Percentiles rank a stretch among this genome's conserved stretches.
These are phyloP conservation scores for Cetoscarus ocellatus DNA, from an alignment of 2,797 vertebrate genomes.

Conservation along the genomic window DNA sequence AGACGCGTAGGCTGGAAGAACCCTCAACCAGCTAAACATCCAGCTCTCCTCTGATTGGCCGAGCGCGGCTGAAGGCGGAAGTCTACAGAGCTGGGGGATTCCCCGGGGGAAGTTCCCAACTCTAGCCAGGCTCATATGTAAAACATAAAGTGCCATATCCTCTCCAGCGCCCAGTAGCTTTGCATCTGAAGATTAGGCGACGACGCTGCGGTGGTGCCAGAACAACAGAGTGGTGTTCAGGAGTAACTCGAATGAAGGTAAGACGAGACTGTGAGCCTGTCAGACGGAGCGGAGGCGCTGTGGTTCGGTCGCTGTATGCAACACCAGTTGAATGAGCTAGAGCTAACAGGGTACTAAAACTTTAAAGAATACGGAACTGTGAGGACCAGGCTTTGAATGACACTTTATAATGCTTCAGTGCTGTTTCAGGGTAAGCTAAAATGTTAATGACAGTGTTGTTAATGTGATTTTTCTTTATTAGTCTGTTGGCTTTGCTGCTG, in stretches of 20 bases:
- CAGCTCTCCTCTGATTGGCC: constrained; percentile 80
- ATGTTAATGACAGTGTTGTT: not conserved
- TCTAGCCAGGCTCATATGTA: constrained; percentile 77
- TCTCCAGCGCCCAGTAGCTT: constrained; percentile 71
- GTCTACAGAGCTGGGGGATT: constrained; percentile 85
- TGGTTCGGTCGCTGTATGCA: constrained; percentile 30
- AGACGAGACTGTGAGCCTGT: constrained; percentile 41
- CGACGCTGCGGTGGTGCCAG: constrained; percentile 69
- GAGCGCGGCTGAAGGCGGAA: constrained; percentile 80
- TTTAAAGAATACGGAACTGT: constrained; percentile 68
- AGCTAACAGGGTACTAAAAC: constrained; percentile 14
- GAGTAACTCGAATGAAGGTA: constrained; percentile 83
- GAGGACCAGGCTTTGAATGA: constrained; percentile 21
- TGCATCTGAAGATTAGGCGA: constrained; percentile 62
- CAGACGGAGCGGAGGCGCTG: constrained; percentile 9
- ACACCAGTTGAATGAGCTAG: constrained; percentile 62
- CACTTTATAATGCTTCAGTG: constrained; percentile 17
- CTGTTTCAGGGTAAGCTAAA: constrained; percentile 6
- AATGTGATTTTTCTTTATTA: not conserved
- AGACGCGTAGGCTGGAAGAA: constrained; percentile 78
- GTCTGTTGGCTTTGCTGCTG: not conserved
- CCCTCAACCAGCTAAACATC: constrained; percentile 66
- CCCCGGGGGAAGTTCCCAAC: constrained; percentile 91
- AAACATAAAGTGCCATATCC: constrained; percentile 85
- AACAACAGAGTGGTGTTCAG: constrained; percentile 60